phyloP scores from a whole-genome alignment of 1,140 invertebrate genomes.

The Neotoxoptera formosana region DNA sequence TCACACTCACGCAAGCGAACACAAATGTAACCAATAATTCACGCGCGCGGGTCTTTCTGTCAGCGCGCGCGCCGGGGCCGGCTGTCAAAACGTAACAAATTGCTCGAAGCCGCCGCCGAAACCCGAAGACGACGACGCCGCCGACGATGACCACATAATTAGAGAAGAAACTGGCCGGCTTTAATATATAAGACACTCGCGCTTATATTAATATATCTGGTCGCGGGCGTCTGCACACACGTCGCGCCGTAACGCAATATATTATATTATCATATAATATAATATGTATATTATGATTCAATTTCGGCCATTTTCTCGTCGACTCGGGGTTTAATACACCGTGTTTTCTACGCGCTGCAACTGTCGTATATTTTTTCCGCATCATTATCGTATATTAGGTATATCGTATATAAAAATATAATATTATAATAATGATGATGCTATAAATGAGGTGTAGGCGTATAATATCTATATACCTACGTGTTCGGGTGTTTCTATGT shows the following conservation, averaged over 20 bases:
- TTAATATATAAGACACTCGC: background rate
- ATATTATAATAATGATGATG: background rate
- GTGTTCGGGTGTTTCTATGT: no score
- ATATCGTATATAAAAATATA: no score
- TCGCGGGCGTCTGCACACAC: background rate
- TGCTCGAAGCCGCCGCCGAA: background rate
- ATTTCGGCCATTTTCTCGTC: background rate
- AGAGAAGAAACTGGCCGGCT: background rate
- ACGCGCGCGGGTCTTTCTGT: background rate
- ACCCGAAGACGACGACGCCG: constrained; percentile 7
- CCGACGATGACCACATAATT: constrained; percentile 46
- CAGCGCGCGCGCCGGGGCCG: constrained; percentile 24
- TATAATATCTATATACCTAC: background rate
- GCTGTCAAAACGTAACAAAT: constrained; percentile 54
- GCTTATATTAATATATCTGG: background rate
- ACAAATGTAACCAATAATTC: constrained; percentile 50
- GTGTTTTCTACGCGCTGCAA: background rate
- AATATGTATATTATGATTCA: constrained; percentile 17
- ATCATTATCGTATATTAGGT: background rate
- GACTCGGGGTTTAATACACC: background rate
- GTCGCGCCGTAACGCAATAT: background rate
- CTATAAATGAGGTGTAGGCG: background rate
- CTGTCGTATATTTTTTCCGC: background rate
- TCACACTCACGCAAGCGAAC: background rate
- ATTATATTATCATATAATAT: background rate